phyloP scores from a whole-genome alignment of 2,113 vertebrate species.

The Callipepla californica region DNA sequence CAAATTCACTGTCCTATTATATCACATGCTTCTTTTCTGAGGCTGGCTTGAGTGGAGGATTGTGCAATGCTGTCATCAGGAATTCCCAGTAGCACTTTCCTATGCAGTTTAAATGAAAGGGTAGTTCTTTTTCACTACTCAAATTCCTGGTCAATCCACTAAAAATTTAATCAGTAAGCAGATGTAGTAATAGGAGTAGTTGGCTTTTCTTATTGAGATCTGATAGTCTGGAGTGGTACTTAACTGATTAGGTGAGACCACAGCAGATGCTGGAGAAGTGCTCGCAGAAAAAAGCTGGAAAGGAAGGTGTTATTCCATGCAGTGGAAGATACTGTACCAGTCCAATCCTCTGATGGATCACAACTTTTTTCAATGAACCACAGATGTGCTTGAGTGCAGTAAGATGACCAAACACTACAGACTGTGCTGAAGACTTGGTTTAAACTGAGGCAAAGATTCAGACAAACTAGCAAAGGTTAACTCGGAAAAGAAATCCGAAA shows the following conservation, averaged over 20 bases:
- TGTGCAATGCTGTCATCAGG: not conserved
- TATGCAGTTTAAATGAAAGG: slow-evolving; percentile 1
- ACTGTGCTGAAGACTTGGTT: not conserved
- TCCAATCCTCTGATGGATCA: not conserved
- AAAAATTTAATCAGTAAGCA: slow-evolving; percentile 54
- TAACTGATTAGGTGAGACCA: not conserved
- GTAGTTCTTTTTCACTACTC: slow-evolving; percentile 37
- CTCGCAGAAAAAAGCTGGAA: not conserved
- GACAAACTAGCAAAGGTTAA: not conserved
- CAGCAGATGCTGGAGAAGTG: not conserved
- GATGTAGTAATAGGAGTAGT: not conserved
- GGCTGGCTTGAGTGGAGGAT: not conserved
- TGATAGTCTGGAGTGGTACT: slow-evolving; percentile 9
- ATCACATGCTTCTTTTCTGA: not conserved
- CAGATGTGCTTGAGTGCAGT: not conserved
- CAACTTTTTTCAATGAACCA: not conserved
- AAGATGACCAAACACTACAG: not conserved
- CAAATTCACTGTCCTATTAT: not conserved
- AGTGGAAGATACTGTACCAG: not conserved
- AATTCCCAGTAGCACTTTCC: not conserved
- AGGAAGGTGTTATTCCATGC: not conserved
- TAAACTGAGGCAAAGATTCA: not conserved
- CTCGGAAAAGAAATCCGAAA: not conserved
- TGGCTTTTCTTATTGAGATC: slow-evolving; percentile 32
- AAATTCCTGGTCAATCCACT: slow-evolving; percentile 42